phyloP scores from a whole-genome alignment of 2,888 invertebrate species.

The Pyrrhosoma nymphula region DNA sequence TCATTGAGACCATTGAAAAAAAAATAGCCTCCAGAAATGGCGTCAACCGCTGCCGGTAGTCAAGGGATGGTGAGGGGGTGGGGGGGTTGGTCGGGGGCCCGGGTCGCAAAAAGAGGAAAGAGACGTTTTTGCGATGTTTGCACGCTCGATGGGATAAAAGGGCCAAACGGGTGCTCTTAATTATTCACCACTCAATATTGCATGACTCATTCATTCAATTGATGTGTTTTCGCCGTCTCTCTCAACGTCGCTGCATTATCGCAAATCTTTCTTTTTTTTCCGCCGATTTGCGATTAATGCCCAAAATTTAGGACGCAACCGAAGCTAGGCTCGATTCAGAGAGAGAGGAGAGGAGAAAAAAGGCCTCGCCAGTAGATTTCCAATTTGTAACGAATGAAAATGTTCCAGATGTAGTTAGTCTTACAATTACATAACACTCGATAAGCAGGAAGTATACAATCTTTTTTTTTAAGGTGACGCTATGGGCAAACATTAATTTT shows the following conservation, averaged over 20 bases:
- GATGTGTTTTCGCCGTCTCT: constrained; percentile 1
- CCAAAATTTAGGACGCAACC: neutral
- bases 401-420: neutral
- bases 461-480: no score
- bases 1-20: neutral
- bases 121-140: neutral
- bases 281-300: neutral
- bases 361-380: neutral
- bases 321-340: neutral
- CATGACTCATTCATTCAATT: constrained; percentile 15
- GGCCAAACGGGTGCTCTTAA: constrained; percentile 13
- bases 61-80: neutral
- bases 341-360: neutral
- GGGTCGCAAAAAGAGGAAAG: neutral
- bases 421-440: no score
- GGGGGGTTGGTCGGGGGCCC: neutral
- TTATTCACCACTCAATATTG: constrained; percentile 17
- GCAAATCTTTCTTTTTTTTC: neutral
- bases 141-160: neutral
- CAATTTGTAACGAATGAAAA: neutral
- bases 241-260: constrained; percentile 32
- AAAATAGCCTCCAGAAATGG: neutral
- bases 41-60: neutral
- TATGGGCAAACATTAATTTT: no score
- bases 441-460: no score